These are phyloP conservation scores for Scytalopus superciliaris DNA, from an alignment of 2,113 vertebrate genomes.

Conservation along the genomic window DNA sequence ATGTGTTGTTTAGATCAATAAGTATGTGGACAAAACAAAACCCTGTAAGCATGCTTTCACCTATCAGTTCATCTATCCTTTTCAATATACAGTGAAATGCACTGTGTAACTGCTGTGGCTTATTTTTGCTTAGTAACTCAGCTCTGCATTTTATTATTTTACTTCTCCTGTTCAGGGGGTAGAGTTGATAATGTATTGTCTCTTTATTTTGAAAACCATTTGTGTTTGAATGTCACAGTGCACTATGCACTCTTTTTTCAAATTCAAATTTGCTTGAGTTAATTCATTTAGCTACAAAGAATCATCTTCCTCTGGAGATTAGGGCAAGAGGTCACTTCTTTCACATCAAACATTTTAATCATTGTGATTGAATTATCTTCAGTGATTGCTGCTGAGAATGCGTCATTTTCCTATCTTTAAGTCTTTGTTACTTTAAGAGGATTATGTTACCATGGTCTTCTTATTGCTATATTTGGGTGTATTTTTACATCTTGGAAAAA, in stretches of 20 bases:
- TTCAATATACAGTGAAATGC: not conserved
- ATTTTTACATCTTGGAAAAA: not conserved
- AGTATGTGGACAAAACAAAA: not conserved
- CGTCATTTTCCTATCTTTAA: not conserved
- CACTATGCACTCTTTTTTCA: not conserved
- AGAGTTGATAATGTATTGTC: not conserved
- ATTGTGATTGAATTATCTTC: not conserved
- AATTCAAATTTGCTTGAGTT: not conserved
- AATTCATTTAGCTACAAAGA: not conserved
- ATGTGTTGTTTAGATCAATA: not conserved
- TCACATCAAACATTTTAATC: constrained; percentile 3
- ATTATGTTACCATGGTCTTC: not conserved
- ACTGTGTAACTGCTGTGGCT: fast-evolving
- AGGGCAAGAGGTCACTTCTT: constrained; percentile 14
- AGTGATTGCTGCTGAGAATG: not conserved
- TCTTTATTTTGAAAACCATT: not conserved
- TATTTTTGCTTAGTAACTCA: not conserved
- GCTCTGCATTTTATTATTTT: not conserved
- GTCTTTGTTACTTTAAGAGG: not conserved
- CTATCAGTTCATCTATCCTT: not conserved
- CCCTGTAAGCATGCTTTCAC: not conserved
- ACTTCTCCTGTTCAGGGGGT: not conserved
- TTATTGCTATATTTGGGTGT: not conserved
- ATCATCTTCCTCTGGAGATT: not conserved
- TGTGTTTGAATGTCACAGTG: not conserved